A percentile compares a stretch with the other conserved stretches of the same genome.
phyloP scores from a whole-genome alignment of 2,113 vertebrate genomes.

The Quiscalus mexicanus region DNA sequence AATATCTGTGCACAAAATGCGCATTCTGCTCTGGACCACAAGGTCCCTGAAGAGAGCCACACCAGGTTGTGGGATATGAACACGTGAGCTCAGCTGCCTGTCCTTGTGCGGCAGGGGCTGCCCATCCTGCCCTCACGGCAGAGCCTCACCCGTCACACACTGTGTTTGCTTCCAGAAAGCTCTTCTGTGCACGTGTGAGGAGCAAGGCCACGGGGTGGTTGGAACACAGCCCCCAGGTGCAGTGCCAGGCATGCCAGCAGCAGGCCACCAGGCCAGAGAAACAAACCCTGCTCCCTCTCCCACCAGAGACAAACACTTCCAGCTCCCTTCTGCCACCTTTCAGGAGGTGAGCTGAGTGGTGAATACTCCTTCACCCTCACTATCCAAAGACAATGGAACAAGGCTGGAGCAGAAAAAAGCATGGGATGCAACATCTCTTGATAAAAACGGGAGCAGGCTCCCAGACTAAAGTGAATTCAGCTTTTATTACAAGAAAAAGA shows the following conservation, averaged over 20 bases:
- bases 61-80: not conserved
- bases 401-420: not conserved
- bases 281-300: not conserved
- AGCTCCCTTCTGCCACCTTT: not conserved
- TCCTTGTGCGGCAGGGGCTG: not conserved
- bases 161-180: accelerated
- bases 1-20: not conserved
- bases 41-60: not conserved
- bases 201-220: not conserved
- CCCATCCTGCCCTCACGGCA: accelerated
- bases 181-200: accelerated
- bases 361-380: not conserved
- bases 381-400: not conserved
- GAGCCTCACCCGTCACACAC: not conserved
- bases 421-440: not conserved
- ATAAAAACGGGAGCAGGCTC: too few species aligned
- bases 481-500: too few species aligned
- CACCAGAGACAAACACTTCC: not conserved
- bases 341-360: not conserved
- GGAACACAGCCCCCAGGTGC: not conserved
- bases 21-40: not conserved
- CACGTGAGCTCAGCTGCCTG: not conserved
- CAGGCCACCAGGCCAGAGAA: not conserved
- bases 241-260: not conserved
- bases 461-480: too few species aligned